Percentiles rank a stretch among this genome's conserved stretches.
phyloP scores from a whole-genome alignment of 2,797 vertebrate species.

The Naso thynnoides region DNA sequence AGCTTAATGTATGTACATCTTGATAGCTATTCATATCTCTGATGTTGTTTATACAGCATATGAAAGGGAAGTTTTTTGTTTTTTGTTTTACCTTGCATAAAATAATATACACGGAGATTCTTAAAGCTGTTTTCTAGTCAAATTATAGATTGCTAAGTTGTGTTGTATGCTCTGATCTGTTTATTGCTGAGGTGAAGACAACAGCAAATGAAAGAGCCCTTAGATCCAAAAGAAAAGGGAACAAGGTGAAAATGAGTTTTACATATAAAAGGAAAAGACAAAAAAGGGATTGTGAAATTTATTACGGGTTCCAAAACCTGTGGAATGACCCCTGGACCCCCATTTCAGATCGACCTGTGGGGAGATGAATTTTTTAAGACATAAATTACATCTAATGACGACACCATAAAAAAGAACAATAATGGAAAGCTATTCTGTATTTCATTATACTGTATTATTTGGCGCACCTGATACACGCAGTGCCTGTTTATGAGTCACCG shows the following conservation, averaged over 20 bases:
- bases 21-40: conserved; percentile 66
- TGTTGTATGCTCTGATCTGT: conserved; percentile 80
- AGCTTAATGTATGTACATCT: conserved; percentile 81
- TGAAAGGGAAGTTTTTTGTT: conserved; percentile 68
- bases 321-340: conserved; percentile 95
- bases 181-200: conserved; percentile 74
- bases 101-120: conserved; percentile 81
- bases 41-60: conserved; percentile 71
- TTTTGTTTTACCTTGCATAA: conserved; percentile 40
- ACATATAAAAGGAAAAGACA: conserved; percentile 86
- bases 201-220: conserved; percentile 82
- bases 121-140: conserved; percentile 75
- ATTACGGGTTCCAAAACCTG: conserved; percentile 91
- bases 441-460: conserved; percentile 99
- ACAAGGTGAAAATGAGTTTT: conserved; percentile 83
- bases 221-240: conserved; percentile 81
- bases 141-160: conserved; percentile 77
- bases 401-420: conserved; percentile 99
- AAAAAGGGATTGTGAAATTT: conserved; percentile 81
- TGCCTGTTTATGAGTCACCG: conserved; percentile 99
- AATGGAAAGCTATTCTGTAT: conserved; percentile 99
- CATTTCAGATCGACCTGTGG: conserved; percentile 96
- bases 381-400: conserved; percentile 99
- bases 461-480: conserved; percentile 99
- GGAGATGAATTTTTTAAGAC: conserved; percentile 96